These are phyloP conservation scores for Mactra quadrangularis DNA, from an alignment of 1,140 invertebrate species.

Conservation along the genomic window DNA sequence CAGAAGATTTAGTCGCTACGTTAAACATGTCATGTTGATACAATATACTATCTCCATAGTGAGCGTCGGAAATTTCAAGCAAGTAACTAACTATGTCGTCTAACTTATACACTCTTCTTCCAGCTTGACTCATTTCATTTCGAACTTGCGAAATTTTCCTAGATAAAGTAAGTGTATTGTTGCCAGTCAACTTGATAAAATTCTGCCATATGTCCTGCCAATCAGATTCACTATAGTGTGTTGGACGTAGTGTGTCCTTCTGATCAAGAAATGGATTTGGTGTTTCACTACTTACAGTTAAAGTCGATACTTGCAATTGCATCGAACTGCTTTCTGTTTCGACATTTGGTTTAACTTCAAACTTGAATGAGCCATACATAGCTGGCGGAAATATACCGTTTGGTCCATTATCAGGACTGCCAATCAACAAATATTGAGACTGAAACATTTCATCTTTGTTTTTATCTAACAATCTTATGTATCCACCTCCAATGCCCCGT, in stretches of 20 bases:
- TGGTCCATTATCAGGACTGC: neutral
- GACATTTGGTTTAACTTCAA: slow-evolving; percentile 2
- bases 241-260: neutral
- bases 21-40: neutral
- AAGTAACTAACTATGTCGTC: neutral
- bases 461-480: neutral
- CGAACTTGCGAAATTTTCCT: slow-evolving; percentile 14
- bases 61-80: slow-evolving; percentile 25
- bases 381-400: neutral
- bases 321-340: neutral
- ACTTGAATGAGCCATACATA: neutral
- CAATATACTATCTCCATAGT: neutral
- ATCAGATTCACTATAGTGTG: slow-evolving; percentile 1
- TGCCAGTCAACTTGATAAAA: slow-evolving; percentile 7
- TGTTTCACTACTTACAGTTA: neutral
- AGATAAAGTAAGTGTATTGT: neutral
- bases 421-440: neutral
- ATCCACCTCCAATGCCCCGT: neutral
- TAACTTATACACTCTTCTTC: slow-evolving; percentile 7
- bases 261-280: slow-evolving; percentile 5
- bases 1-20: neutral
- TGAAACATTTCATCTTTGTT: neutral
- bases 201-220: slow-evolving; percentile 30
- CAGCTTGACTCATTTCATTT: slow-evolving; percentile 23
- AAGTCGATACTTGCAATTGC: neutral